phyloP scores from a whole-genome alignment of 2,113 vertebrate genomes.

The Dicerorhinus sumatrensis region DNA sequence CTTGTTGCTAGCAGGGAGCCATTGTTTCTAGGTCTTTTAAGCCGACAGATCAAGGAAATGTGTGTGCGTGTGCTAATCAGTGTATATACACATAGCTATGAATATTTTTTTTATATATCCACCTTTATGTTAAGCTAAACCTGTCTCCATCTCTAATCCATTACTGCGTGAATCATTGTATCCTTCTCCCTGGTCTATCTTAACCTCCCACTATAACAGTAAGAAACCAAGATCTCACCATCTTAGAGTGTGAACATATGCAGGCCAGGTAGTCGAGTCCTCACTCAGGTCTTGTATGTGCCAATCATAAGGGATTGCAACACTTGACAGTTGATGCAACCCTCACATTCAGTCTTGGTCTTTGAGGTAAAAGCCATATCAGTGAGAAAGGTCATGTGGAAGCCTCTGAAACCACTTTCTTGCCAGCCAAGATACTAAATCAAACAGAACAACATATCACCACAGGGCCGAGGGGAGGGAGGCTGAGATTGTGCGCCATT shows the following conservation, averaged over 20 bases:
- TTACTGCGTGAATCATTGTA: background rate
- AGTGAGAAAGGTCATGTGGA: background rate
- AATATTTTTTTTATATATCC: background rate
- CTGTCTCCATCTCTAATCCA: background rate
- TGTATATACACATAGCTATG: background rate
- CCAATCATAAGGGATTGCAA: background rate
- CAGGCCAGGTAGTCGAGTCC: background rate
- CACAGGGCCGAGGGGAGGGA: background rate
- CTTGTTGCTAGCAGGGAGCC: too few relatives aligned
- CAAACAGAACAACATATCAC: background rate
- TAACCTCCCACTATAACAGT: background rate
- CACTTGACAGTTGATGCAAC: background rate
- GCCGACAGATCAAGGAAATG: too few relatives aligned
- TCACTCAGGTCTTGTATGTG: background rate
- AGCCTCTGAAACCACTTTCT: background rate
- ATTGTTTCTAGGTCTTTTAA: too few relatives aligned
- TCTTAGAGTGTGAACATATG: background rate
- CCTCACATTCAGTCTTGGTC: background rate
- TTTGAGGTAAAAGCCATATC: background rate
- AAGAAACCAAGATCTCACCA: background rate
- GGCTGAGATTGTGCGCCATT: too few relatives aligned
- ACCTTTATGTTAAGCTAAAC: background rate
- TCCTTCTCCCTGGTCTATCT: background rate
- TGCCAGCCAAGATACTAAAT: background rate
- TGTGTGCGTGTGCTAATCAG: too few relatives aligned